These are phyloP conservation scores for Platycheirus rosarum DNA, from an alignment of 2,888 invertebrate species.

Conservation along the genomic window DNA sequence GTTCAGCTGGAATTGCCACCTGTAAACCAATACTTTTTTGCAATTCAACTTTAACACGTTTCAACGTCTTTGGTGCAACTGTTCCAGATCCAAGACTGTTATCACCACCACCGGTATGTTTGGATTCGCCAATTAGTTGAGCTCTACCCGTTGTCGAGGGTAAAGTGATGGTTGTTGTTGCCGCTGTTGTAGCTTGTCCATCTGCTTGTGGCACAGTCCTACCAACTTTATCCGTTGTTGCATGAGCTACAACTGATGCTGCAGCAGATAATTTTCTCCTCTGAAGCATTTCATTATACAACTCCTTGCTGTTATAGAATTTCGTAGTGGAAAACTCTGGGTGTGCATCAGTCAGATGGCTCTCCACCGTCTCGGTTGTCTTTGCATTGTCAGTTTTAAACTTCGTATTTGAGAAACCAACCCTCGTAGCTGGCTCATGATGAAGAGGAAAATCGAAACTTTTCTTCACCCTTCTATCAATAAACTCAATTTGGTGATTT, in stretches of 20 bases:
- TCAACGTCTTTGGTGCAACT: slow-evolving; percentile 78
- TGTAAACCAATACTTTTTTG: slow-evolving; percentile 44
- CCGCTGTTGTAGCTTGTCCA: slow-evolving; percentile 30
- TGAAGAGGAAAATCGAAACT: slow-evolving; percentile 81
- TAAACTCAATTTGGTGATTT: slow-evolving; percentile 77
- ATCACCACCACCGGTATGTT: not conserved
- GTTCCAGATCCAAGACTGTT: slow-evolving; percentile 9
- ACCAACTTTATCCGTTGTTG: slow-evolving; percentile 71
- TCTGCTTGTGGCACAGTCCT: slow-evolving; percentile 10
- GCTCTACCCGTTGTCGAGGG: slow-evolving; percentile 29
- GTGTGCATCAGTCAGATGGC: slow-evolving; percentile 75
- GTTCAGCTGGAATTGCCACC: slow-evolving; percentile 74
- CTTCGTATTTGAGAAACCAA: slow-evolving; percentile 82
- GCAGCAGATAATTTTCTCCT: slow-evolving; percentile 32
- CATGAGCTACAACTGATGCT: slow-evolving; percentile 16
- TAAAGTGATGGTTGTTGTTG: slow-evolving; percentile 22
- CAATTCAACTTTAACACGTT: slow-evolving; percentile 79
- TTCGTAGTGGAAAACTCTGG: slow-evolving; percentile 82
- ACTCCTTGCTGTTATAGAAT: slow-evolving; percentile 82
- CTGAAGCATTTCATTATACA: slow-evolving; percentile 81
- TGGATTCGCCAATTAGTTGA: slow-evolving; percentile 40
- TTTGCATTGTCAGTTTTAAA: slow-evolving; percentile 79
- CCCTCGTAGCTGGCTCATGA: slow-evolving; percentile 79
- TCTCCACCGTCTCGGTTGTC: slow-evolving; percentile 32
- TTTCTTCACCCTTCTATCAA: slow-evolving; percentile 82